Evolutionary conservation across 2,797 vertebrate species (phyloP).

Genomic region (Hypotaenidia philippensis): DNA sequence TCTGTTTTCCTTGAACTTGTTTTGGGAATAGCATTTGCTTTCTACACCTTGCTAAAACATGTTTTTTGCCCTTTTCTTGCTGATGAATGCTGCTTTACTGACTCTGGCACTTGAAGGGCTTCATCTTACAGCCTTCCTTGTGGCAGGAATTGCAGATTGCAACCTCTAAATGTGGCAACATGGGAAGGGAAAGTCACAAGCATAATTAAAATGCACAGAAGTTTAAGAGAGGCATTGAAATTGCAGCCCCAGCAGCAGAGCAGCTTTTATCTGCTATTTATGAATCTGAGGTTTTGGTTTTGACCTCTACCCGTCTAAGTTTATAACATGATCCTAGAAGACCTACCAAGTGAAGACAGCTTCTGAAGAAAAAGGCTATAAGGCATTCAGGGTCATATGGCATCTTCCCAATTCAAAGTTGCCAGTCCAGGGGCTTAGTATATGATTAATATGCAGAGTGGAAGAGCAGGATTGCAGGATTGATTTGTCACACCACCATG

Average conservation of each 20-base stretch:
- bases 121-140: neutral
- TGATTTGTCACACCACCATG: neutral
- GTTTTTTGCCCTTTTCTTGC: neutral
- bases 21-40: neutral
- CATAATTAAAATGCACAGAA: slow-evolving; percentile 34
- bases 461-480: neutral
- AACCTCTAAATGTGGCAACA: neutral
- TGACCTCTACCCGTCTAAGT: slow-evolving; percentile 9
- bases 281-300: neutral
- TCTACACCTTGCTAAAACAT: neutral
- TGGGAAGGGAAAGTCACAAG: neutral
- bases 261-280: slow-evolving; percentile 51
- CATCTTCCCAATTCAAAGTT: neutral
- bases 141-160: neutral
- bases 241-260: neutral
- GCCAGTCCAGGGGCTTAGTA: neutral
- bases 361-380: neutral
- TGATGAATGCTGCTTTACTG: neutral
- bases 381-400: neutral
- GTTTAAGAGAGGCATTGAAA: slow-evolving; percentile 13
- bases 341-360: neutral
- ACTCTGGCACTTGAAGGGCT: neutral
- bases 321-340: neutral
- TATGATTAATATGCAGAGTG: neutral
- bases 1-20: neutral